Evolutionary conservation across 2,113 vertebrate species (phyloP).

Genomic region (Dasypus novemcinctus): DNA sequence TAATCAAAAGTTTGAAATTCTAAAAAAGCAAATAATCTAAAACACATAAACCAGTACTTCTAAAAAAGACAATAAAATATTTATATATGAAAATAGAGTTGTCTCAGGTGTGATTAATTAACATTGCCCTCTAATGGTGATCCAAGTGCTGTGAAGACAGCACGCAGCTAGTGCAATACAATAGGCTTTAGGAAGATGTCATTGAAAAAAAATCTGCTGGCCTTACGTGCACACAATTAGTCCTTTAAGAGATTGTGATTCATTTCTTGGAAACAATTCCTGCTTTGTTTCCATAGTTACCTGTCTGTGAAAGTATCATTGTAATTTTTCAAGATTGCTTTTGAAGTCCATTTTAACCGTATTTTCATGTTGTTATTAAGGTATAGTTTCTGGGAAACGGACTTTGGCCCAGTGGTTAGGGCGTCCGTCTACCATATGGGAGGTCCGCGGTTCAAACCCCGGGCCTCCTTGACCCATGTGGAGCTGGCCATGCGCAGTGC

Average conservation of each 20-base stretch:
- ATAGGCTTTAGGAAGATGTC: neutral
- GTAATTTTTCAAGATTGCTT: neutral
- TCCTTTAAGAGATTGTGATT: constrained; percentile 2
- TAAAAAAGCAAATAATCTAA: neutral
- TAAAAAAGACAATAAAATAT: neutral
- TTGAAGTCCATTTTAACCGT: neutral
- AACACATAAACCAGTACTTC: neutral
- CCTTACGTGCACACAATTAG: neutral
- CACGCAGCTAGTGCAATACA: neutral
- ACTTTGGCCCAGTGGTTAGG: no score
- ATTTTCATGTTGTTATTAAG: constrained; percentile 26
- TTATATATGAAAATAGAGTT: constrained; percentile 33
- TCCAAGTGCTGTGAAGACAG: neutral
- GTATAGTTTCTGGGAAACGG: constrained; percentile 20
- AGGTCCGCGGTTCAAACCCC: no score
- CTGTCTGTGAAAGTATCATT: neutral
- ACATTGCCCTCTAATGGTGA: neutral
- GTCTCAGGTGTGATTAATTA: neutral
- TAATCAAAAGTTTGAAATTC: constrained; percentile 5
- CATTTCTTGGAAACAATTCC: neutral
- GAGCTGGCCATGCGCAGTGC: no score
- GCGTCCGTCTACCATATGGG: no score
- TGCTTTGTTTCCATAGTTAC: neutral
- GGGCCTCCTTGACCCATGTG: no score
- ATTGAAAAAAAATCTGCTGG: neutral